Evolutionary conservation across 2,797 vertebrate genomes (phyloP).

Genomic region (Danio kyathit): DNA sequence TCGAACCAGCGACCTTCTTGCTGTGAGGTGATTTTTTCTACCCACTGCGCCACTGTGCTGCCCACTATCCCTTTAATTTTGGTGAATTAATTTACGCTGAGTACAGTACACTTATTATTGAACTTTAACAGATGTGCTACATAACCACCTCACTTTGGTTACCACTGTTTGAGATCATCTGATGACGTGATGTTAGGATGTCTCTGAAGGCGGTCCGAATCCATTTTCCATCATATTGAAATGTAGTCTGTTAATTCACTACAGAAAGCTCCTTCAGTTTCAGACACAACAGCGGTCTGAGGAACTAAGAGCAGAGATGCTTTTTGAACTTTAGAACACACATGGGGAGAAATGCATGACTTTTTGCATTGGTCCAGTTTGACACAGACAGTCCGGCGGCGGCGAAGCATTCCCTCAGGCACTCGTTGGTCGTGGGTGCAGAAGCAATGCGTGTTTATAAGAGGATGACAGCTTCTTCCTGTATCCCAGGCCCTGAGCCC

Average conservation of each 20-base stretch:
- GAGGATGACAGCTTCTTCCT: constrained; percentile 82
- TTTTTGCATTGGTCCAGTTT: constrained; percentile 23
- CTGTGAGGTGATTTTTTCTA: no score
- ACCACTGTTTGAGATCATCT: background rate
- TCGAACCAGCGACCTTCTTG: no score
- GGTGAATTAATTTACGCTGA: no score
- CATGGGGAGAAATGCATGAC: constrained; percentile 37
- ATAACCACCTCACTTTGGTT: no score
- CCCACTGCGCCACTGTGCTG: no score
- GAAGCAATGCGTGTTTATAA: constrained; percentile 78
- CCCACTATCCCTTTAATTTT: no score
- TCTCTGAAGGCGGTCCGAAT: constrained; percentile 1
- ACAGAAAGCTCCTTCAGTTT: constrained; percentile 4
- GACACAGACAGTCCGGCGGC: constrained; percentile 40
- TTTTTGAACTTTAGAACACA: constrained; percentile 43
- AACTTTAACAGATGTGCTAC: background rate
- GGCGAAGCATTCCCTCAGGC: constrained; percentile 55
- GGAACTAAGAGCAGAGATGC: constrained; percentile 28
- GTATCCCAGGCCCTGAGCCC: constrained; percentile 66
- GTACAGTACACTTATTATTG: background rate
- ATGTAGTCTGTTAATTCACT: background rate
- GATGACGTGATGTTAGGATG: background rate
- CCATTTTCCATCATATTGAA: constrained; percentile 1
- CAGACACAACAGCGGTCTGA: constrained; percentile 16
- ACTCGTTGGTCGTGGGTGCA: constrained; percentile 70